These are phyloP conservation scores for Potamarius usumacintae DNA, from an alignment of 2,113 vertebrate species.

Conservation along the genomic window DNA sequence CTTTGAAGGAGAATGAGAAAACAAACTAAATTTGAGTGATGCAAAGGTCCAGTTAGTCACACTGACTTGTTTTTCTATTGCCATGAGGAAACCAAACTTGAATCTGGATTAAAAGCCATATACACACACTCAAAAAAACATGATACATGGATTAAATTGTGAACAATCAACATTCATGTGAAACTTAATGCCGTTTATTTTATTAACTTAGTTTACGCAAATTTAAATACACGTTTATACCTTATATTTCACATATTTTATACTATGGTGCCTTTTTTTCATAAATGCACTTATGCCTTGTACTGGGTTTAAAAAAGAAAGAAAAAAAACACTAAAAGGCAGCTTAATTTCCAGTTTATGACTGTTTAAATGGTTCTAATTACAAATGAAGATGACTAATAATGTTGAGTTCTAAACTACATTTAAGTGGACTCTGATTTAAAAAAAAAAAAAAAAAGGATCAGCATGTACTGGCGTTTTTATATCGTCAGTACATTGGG, in stretches of 20 bases:
- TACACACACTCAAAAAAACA: not conserved
- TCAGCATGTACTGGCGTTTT: not conserved
- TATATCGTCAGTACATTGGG: not conserved
- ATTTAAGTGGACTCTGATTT: not conserved
- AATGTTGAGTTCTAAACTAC: not conserved
- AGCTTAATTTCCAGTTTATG: not conserved
- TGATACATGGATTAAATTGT: not conserved
- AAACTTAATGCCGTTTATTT: not conserved
- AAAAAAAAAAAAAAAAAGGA: not conserved
- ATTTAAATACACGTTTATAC: not conserved
- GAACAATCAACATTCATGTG: not conserved
- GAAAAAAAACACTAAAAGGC: not conserved
- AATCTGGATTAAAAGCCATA: not conserved
- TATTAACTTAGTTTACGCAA: not conserved
- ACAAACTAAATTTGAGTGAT: not conserved
- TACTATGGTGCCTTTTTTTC: not conserved
- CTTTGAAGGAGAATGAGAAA: slow-evolving; percentile 4
- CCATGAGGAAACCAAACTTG: not conserved
- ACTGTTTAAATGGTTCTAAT: not conserved
- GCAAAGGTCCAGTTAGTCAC: not conserved
- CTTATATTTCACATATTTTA: not conserved
- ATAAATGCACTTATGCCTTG: not conserved
- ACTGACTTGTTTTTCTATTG: not conserved
- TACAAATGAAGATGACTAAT: slow-evolving; percentile 12
- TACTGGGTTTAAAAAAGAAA: not conserved